Percentiles rank a stretch among this genome's conserved stretches.
These are phyloP conservation scores for Cecidostiba fungosa DNA, from an alignment of 2,888 invertebrate genomes.

Conservation along the genomic window DNA sequence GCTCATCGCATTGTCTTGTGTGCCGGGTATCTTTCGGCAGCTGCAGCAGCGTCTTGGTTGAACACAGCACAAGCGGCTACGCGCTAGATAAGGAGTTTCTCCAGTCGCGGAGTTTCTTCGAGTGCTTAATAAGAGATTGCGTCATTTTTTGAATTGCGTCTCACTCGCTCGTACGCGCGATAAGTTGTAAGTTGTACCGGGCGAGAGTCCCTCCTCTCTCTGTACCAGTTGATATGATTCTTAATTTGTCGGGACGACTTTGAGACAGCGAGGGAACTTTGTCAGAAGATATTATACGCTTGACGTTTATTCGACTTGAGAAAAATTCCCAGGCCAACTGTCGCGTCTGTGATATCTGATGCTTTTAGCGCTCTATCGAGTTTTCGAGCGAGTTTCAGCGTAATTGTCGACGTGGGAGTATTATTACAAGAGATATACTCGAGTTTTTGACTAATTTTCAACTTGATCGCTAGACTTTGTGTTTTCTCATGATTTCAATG, in stretches of 20 bases:
- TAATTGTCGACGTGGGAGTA: neutral
- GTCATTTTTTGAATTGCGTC: neutral
- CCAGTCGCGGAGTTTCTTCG: neutral
- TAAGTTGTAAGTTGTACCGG: neutral
- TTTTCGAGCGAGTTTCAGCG: neutral
- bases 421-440: neutral
- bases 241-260: neutral
- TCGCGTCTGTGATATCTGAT: neutral
- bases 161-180: neutral
- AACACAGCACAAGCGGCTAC: neutral
- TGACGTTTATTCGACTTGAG: constrained; percentile 8
- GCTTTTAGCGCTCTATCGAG: neutral
- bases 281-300: neutral
- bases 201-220: too few relatives aligned
- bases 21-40: too few relatives aligned
- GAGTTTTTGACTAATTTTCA: too few relatives aligned
- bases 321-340: neutral
- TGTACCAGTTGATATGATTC: neutral
- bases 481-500: too few relatives aligned
- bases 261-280: neutral
- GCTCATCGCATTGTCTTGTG: neutral
- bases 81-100: neutral
- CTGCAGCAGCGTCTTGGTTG: too few relatives aligned
- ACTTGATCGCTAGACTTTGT: too few relatives aligned
- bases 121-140: neutral